Conservation (phyloP, 2,888 invertebrate species). For the Hesperia comma region DNA sequence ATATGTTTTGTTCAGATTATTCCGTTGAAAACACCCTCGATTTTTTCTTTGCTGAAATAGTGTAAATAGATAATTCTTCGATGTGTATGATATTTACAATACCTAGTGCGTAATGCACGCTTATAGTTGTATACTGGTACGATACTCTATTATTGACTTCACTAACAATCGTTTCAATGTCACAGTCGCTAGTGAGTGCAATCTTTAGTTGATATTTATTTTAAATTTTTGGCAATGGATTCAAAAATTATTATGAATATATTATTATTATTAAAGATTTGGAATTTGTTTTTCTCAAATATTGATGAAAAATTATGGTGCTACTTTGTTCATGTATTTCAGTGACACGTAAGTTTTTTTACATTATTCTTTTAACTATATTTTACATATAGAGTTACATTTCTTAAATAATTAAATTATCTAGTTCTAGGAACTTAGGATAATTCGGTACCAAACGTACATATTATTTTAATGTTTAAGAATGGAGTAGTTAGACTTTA, state of each 20-base stretch:
- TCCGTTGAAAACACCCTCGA: not conserved
- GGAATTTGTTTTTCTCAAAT: conserved; percentile 21
- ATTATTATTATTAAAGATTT: conserved; percentile 3
- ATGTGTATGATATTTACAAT: conserved; percentile 3
- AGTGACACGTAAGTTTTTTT: conserved; percentile 30
- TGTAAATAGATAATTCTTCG: not conserved
- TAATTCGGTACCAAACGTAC: conserved; percentile 14
- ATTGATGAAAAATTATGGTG: conserved; percentile 45
- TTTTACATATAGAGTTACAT: conserved; percentile 14
- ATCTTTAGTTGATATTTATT: conserved; percentile 13
- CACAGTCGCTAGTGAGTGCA: conserved; percentile 19
- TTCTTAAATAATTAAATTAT: conserved; percentile 11
- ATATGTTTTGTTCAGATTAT: not conserved
- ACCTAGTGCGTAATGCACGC: not conserved
- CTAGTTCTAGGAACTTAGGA: conserved; percentile 6
- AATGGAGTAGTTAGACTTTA: not conserved
- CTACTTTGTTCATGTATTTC: conserved; percentile 50
- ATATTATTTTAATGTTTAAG: conserved; percentile 38
- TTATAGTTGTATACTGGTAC: not conserved
- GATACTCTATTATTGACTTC: conserved; percentile 6
- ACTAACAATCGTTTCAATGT: conserved; percentile 16
- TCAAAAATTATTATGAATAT: not conserved
- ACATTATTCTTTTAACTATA: conserved; percentile 26
- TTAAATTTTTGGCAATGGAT: conserved; percentile 6
- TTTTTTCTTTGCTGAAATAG: not conserved